A percentile compares a stretch with the other conserved stretches of the same genome.
phyloP scores from a whole-genome alignment of 2,888 invertebrate species.

The Epistrophe eligans region DNA sequence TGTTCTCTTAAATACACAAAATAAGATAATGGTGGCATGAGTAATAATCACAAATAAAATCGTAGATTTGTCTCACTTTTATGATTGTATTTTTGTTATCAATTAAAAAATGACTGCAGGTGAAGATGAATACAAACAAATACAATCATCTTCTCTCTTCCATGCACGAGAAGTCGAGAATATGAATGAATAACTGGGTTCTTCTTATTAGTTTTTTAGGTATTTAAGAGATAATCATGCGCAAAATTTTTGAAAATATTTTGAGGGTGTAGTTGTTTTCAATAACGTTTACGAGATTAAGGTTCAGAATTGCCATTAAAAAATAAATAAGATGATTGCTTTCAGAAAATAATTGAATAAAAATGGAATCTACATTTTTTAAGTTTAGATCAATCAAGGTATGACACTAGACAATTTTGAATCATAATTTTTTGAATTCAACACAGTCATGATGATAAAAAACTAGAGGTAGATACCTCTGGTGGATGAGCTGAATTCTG shows the following conservation, averaged over 20 bases:
- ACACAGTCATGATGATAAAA: too few species aligned
- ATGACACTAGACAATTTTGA: too few species aligned
- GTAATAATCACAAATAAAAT: neutral
- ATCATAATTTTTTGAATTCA: too few species aligned
- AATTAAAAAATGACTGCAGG: constrained; percentile 50
- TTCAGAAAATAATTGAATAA: too few species aligned
- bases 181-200: constrained; percentile 5
- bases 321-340: neutral
- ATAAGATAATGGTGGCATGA: neutral
- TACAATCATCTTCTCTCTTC: constrained; percentile 18
- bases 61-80: constrained; percentile 26
- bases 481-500: too few species aligned
- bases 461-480: too few species aligned
- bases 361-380: too few species aligned
- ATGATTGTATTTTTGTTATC: constrained; percentile 5
- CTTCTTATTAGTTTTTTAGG: neutral
- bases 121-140: neutral
- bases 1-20: constrained; percentile 65
- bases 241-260: neutral
- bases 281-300: constrained; percentile 44
- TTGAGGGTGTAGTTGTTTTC: constrained; percentile 1
- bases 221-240: constrained; percentile 50
- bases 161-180: neutral
- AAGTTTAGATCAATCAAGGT: too few species aligned
- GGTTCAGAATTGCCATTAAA: constrained; percentile 2